A percentile compares a stretch with the other conserved stretches of the same genome.
These are phyloP conservation scores for Calliphora vicina DNA, from an alignment of 1,140 invertebrate species.

Conservation along the genomic window DNA sequence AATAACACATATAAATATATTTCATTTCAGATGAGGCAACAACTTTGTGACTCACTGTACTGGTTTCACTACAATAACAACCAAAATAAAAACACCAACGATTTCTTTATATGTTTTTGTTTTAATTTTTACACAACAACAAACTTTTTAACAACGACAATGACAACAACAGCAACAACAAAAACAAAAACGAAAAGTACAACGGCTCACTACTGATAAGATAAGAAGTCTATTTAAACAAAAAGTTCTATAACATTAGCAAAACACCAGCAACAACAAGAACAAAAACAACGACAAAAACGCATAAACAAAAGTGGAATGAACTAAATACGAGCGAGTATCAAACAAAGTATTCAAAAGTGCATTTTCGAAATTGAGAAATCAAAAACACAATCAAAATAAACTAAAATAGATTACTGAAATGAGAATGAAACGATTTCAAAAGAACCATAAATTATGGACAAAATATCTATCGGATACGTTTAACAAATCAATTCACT, in stretches of 20 bases:
- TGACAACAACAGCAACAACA: neutral
- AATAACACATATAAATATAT: no score
- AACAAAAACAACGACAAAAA: no score
- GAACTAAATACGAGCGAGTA: neutral
- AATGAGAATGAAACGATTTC: no score
- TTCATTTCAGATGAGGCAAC: neutral
- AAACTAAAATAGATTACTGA: neutral
- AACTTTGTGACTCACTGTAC: neutral
- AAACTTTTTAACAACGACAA: neutral
- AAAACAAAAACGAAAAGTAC: neutral
- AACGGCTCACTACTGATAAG: neutral
- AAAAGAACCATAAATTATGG: neutral
- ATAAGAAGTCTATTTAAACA: neutral
- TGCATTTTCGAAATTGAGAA: neutral
- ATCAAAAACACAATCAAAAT: neutral
- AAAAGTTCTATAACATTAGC: neutral
- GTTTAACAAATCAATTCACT: neutral
- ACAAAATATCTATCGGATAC: neutral
- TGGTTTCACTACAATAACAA: neutral
- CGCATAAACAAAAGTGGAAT: neutral
- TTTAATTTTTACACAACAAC: neutral
- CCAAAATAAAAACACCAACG: neutral
- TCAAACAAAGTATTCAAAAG: neutral
- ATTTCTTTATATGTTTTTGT: neutral
- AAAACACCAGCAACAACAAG: no score